Base-by-base conservation (phyloP, 1,140 invertebrate genomes). In the Grapholita molesta region DNA sequence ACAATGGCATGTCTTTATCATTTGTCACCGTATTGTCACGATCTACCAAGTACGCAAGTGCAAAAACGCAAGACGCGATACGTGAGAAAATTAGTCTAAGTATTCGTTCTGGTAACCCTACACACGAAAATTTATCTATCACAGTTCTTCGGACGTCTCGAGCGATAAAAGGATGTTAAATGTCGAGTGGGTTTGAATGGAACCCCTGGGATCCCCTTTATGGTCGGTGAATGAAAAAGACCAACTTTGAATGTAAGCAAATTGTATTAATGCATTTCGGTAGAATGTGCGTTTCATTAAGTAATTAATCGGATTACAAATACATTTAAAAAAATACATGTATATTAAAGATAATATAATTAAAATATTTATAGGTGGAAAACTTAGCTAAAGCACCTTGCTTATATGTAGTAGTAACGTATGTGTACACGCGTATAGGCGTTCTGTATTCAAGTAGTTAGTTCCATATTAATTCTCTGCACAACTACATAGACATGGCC, bases 121-220 rank as follows among this genome's bases (percentile, higher is more conserved):
- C 64, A 25, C 11, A 32, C 15, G 64, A 65, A 35, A 65, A 35
- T 66, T 38, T 66, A 33, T 66, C 21, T 35, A 66, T 24, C 35
- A 23, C 18, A 61, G 25, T 61, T 28, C 28, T 23, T 35, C 23
- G 64, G 6, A 35, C 23, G 64, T 21, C 38, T 66, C 28, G 11
- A 21, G 15, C 35, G 35, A 38, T 65, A 32, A 23, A 15, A 23
- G 32, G 25, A 66, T 15, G 64, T 66, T 32, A 42, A 38, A 66
- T 42, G 32, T 32, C 35, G 32, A 35, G 11, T 38, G 35, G 9
- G 21, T 66, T 35, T 38, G 64, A 38, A 38, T 35, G 25, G 32
- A 6, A 25, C 64, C 35, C 30, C 28, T 64, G 61, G n/a, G 32
- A 61, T 21, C 28, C 28, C 55, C 24, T 28, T 61, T 61, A 61